Conservation (phyloP, 2,113 vertebrate species). For the Astur gentilis region DNA sequence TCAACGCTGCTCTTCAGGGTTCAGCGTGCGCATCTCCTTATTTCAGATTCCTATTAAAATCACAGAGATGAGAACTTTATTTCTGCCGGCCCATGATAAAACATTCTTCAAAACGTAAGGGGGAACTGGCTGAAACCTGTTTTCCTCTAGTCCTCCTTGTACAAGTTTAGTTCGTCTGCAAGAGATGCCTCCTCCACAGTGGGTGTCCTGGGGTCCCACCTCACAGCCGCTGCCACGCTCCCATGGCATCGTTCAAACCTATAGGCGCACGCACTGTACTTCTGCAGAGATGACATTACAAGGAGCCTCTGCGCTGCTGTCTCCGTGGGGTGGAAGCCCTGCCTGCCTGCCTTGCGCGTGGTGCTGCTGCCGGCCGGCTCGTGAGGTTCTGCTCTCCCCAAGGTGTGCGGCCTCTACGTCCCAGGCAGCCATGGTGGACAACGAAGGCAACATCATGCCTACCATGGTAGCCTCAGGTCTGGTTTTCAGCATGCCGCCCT, state of each 20-base stretch:
- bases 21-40: rapidly evolving
- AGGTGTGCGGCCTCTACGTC: neutral
- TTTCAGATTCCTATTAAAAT: neutral
- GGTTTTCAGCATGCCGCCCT: neutral
- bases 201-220: neutral
- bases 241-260: neutral
- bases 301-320: rapidly evolving
- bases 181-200: neutral
- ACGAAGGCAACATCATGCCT: neutral
- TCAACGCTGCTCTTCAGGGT: neutral
- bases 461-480: neutral
- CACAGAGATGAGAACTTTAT: neutral
- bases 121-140: neutral
- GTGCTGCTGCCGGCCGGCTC: neutral
- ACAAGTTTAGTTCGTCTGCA: neutral
- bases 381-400: neutral
- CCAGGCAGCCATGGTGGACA: neutral
- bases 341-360: neutral
- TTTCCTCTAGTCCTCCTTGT: neutral
- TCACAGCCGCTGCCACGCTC: rapidly evolving
- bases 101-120: neutral
- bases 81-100: neutral
- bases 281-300: neutral
- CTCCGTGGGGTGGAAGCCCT: neutral
- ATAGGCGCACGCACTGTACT: neutral